Conservation (phyloP, 30 jellyfish, hydroid and myxozoan species). For the Hydra vulgaris region DNA sequence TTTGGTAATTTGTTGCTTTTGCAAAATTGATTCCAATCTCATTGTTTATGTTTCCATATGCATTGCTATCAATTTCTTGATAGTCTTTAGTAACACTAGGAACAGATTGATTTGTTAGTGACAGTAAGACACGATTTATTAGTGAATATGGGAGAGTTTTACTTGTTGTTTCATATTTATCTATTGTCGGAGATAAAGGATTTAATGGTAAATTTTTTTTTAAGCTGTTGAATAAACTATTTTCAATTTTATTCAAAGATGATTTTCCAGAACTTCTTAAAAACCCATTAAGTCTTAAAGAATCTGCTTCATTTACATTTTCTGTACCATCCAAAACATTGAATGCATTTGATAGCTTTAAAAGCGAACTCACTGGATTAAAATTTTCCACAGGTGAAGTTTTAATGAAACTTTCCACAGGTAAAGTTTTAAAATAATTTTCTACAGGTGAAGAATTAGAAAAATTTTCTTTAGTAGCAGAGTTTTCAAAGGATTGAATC, state of each 20-base stretch:
- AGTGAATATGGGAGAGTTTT: not conserved
- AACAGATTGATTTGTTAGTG: constrained; percentile 60
- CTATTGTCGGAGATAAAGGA: not conserved
- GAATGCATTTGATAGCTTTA: constrained; percentile 3
- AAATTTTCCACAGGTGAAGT: not conserved
- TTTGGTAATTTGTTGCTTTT: not conserved
- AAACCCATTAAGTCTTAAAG: constrained; percentile 30
- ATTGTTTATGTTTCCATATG: too few relatives aligned
- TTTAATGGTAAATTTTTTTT: not conserved
- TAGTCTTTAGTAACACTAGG: not conserved
- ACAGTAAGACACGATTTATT: constrained; percentile 15
- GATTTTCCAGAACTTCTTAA: constrained; percentile 18
- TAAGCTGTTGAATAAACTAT: not conserved
- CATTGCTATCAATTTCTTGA: not conserved
- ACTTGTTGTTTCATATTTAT: not conserved
- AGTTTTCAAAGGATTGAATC: not conserved
- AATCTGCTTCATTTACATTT: constrained; percentile 44
- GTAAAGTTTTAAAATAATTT: not conserved
- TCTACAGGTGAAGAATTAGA: not conserved
- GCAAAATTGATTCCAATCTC: too few relatives aligned
- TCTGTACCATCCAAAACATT: constrained; percentile 42
- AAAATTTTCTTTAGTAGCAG: not conserved
- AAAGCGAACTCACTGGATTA: not conserved
- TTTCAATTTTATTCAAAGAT: constrained; percentile 1
- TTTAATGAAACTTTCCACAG: not conserved